A percentile compares a stretch with the other conserved stretches of the same genome.
These are phyloP conservation scores for Chalcis sispes DNA, from an alignment of 2,888 invertebrate genomes.

Conservation along the genomic window DNA sequence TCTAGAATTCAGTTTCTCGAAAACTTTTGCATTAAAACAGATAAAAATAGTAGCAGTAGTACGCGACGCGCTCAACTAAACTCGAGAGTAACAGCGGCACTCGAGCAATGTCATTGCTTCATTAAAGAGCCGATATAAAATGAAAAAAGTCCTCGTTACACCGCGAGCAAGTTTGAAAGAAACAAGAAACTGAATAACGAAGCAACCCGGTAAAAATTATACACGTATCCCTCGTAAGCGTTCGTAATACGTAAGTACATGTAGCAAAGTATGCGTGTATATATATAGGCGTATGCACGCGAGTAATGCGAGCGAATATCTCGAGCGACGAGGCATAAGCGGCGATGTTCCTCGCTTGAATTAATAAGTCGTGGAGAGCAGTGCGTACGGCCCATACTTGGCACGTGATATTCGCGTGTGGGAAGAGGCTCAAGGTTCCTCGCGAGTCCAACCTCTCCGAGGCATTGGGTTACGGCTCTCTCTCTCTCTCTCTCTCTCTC, in stretches of 20 bases:
- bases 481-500: conserved; percentile 24
- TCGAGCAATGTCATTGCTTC: too few relatives aligned
- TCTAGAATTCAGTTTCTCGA: too few relatives aligned
- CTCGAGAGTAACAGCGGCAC: too few relatives aligned
- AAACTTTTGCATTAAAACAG: background rate
- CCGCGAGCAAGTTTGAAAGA: too few relatives aligned
- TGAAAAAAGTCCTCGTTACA: too few relatives aligned
- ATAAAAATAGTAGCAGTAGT: background rate
- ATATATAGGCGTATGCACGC: background rate
- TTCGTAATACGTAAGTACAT: too few relatives aligned
- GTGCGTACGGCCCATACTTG: conserved; percentile 59
- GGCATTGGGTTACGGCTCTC: conserved; percentile 62
- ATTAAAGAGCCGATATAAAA: too few relatives aligned
- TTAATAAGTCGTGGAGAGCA: conserved; percentile 64
- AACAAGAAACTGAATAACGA: too few relatives aligned
- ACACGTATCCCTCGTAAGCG: too few relatives aligned
- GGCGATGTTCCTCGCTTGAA: conserved; percentile 49
- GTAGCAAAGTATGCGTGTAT: background rate
- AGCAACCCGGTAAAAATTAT: too few relatives aligned
- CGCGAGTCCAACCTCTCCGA: conserved; percentile 27
- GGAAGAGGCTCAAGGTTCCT: conserved; percentile 69
- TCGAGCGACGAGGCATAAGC: too few relatives aligned
- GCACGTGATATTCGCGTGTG: conserved; percentile 65
- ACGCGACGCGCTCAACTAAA: too few relatives aligned
- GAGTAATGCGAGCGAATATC: conserved; percentile 24